Percentiles rank a stretch among this genome's conserved stretches.
These are phyloP conservation scores for Barnardius zonarius DNA, from an alignment of 2,113 vertebrate species.

Conservation along the genomic window DNA sequence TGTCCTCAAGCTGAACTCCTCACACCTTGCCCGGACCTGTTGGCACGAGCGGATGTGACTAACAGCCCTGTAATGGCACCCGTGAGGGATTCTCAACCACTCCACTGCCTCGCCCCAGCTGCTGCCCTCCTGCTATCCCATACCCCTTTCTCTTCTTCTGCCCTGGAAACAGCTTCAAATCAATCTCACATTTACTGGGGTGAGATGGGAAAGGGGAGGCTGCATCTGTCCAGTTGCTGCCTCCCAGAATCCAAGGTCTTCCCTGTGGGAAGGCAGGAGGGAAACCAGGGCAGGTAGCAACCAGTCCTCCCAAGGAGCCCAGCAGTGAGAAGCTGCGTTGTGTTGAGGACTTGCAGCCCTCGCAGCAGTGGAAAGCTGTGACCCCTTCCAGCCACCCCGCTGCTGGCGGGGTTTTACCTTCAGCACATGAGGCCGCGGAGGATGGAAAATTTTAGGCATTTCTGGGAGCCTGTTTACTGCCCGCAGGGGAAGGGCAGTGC, in stretches of 20 bases:
- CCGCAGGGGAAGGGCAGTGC: slow-evolving; percentile 16
- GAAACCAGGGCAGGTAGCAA: accelerated
- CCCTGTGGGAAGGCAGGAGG: neutral
- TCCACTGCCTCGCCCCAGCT: accelerated
- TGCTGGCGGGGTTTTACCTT: neutral
- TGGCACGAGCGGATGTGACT: neutral
- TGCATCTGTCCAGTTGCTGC: neutral
- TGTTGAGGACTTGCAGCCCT: neutral
- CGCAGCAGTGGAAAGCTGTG: neutral
- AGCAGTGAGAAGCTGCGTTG: neutral
- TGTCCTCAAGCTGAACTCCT: neutral
- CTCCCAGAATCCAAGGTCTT: neutral
- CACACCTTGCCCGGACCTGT: neutral
- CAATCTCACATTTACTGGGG: neutral
- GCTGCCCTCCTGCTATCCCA: accelerated
- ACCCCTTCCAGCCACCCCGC: neutral
- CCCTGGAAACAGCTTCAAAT: neutral
- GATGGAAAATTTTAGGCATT: slow-evolving; percentile 45
- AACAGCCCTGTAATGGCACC: accelerated
- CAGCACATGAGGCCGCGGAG: accelerated
- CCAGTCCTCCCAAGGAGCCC: accelerated
- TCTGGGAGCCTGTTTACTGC: slow-evolving; percentile 35
- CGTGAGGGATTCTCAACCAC: neutral
- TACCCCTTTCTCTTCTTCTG: accelerated
- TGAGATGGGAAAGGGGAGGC: neutral